Evolutionary conservation across 2,888 invertebrate genomes (phyloP).

Genomic region (Lymantria dispar): DNA sequence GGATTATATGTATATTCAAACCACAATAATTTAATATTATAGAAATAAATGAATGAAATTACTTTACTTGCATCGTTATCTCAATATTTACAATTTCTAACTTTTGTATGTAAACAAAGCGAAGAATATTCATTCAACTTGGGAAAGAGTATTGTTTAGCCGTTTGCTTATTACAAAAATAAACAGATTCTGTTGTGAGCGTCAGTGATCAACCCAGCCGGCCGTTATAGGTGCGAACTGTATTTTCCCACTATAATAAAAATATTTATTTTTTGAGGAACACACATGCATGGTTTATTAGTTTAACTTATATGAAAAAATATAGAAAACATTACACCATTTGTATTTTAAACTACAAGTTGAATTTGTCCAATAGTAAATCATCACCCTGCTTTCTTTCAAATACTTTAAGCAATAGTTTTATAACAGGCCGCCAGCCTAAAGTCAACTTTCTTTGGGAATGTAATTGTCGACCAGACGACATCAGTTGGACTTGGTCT

Average conservation of each 20-base stretch:
- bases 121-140: constrained; percentile 21
- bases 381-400: too few species aligned
- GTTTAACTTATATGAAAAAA: not conserved
- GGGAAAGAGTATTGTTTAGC: constrained; percentile 16
- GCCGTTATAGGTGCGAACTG: constrained; percentile 7
- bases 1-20: too few species aligned
- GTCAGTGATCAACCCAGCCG: constrained; percentile 5
- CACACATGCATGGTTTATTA: not conserved
- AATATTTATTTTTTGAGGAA: constrained; percentile 8
- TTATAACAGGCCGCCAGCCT: too few species aligned
- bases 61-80: constrained; percentile 1
- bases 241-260: constrained; percentile 20
- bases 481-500: too few species aligned
- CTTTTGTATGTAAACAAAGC: constrained; percentile 13
- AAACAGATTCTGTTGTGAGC: constrained; percentile 29
- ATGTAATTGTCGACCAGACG: too few species aligned
- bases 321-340: too few species aligned
- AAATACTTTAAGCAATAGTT: too few species aligned
- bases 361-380: too few species aligned
- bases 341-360: too few species aligned
- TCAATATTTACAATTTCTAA: constrained; percentile 20
- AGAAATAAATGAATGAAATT: not conserved
- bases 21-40: too few species aligned
- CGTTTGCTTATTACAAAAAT: constrained; percentile 27
- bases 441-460: too few species aligned